Evolutionary conservation across 1,140 invertebrate species (phyloP), one percentile per base, ranked within the genome.

Genomic region (Tachypleus tridentatus): DNA sequence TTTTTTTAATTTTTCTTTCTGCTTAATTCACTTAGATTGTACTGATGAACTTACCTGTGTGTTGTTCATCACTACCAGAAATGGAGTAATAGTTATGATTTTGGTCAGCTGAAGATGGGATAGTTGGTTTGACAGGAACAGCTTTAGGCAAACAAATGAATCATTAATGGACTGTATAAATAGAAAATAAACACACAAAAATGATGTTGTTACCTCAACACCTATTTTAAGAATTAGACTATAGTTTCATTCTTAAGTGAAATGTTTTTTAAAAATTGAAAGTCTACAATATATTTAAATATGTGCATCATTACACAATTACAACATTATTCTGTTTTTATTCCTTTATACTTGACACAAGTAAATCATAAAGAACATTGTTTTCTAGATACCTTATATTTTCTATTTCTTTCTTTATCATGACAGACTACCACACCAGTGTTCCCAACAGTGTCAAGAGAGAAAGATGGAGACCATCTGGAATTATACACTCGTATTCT

Each of bases 21-120:
- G 29, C 29, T 29, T 29, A 29, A 29, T 29, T 29, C 29, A 29
- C 29, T 29, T 29, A 29, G 2, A 29, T 29, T 29, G 29, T 29
- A 29, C 29, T 29, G 29, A 57, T 7, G 2, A 6, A 48, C 60
- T 57, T 63, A 68, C 64, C 49, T 81, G 82, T 0, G 85, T 87
- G 67, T 85, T 84, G 76, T 94, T 94, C 61, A 81, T 81, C 1
- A 93, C 82, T 61, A 91, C 79, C 76, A 91, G 93, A 77, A 88
- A 91, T 0, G 91, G 89, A 10, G 89, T 79, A 49, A 93, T 83
- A 0, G 88, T 89, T 4, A 93, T 83, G 48, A 93, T 88, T 75
- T 90, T 92, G 0, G 90, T 93, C 51, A 91, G 76, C 57, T 84
- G 85, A 29, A 87, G 78, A 63, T 84, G 57, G 4, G 67, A 71